Conservation (phyloP, 1,140 invertebrate species). For the Scaptomyza hsui region DNA sequence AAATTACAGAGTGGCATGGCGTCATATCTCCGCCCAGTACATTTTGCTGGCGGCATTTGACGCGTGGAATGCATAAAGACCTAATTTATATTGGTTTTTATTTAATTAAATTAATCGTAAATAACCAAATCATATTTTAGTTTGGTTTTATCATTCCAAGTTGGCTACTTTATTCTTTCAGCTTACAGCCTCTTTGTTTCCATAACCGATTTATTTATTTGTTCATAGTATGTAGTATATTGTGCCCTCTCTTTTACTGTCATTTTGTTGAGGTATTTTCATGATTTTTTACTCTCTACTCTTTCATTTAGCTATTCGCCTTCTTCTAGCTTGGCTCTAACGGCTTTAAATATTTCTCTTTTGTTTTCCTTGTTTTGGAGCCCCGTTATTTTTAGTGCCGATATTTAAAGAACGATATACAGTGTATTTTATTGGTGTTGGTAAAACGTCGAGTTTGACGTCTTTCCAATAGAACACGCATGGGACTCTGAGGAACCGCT, state of each 20-base stretch:
- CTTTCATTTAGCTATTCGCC: neutral
- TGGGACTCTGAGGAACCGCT: slow-evolving; percentile 23
- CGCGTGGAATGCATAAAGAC: too few relatives aligned
- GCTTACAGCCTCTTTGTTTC: neutral
- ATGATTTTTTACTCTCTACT: neutral
- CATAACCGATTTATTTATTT: neutral
- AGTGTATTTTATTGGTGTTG: neutral
- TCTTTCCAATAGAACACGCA: slow-evolving; percentile 1
- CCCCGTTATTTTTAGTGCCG: neutral
- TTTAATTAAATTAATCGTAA: too few relatives aligned
- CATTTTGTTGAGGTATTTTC: neutral
- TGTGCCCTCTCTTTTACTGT: slow-evolving; percentile 19
- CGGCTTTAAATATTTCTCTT: neutral
- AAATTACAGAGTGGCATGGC: too few relatives aligned
- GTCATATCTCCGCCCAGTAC: too few relatives aligned
- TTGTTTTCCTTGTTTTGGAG: neutral
- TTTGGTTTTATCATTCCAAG: too few relatives aligned
- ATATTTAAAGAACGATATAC: neutral
- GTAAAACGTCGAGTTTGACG: slow-evolving; percentile 27
- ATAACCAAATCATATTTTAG: too few relatives aligned
- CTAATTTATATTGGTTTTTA: too few relatives aligned
- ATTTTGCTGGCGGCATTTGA: too few relatives aligned
- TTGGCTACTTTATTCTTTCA: too few relatives aligned
- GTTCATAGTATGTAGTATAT: neutral
- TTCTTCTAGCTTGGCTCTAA: neutral